Evolutionary conservation across 2,888 invertebrate species (phyloP), one percentile per base, ranked within the genome.

Genomic region (Thecophora atra): DNA sequence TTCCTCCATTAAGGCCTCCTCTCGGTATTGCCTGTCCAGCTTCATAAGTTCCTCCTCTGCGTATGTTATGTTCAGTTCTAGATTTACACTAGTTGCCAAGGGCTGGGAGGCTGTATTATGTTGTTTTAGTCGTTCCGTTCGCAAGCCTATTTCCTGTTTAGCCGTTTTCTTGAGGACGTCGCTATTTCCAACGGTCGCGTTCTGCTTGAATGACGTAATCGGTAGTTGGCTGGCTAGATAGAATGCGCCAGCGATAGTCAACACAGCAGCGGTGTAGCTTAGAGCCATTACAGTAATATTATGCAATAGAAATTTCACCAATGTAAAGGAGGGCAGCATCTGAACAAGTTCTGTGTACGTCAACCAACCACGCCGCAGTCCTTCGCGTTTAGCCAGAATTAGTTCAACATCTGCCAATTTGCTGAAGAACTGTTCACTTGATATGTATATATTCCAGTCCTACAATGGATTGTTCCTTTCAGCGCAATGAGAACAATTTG

Each of bases 381-480:
- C 93, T 87, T 95, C 92, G 79, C 89, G 89, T 77, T 91, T 88
- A 5, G 96, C 96, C 77, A 97, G 87, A 70, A 89, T 89, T 74
- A 88, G 88, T 86, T 96, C 95, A 72, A 95, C 87, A 85, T 90
- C 88, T 66, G 87, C 83, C 70, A 96, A 86, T 76, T 93, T 91
- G 60, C 89, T 86, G 87, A 94, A 92, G 86, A 97, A 97, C 70
- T 91, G 90, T 78, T 91, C 88, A 76, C 92, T 90, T 79, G 90
- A 91, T 71, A 96, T 93, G 87, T 91, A 95, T 68, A 97, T 89
- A 78, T 94, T 91, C 97, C 97, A 97, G 80, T 96, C 91, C 95
- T 84, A 70, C 69, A 71, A 79, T 76, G 71, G 60, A 8, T 17
- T 1, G 8, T 30, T 60, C 6, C 21, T 66, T 13, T 44, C 11